Base-by-base conservation (phyloP, 2,888 invertebrate species). In the Camponotus fellah region DNA sequence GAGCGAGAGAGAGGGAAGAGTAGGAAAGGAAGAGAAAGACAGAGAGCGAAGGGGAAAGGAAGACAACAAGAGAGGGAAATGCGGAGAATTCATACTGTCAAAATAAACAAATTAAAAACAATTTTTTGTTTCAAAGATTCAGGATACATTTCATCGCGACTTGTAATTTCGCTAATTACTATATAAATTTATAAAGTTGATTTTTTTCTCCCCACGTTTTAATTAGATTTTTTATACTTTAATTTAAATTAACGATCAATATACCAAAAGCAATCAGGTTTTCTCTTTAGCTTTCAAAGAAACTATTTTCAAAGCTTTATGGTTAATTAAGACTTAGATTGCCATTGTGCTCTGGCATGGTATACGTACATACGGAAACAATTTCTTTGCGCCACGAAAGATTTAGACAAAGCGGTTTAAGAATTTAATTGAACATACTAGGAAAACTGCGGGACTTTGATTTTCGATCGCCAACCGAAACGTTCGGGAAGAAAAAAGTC, bases 401-500 rank as follows among this genome's bases (percentile, higher is more conserved):
- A 21, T 60, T 84, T 79, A 82, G 75, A 40, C 87, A 71, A 80
- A 75, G 34, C 71, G 77, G 83, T 81, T 83, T 69, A 84, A 84
- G 85, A 88, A 88, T 88, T 88, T 85, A 85, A 88, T 87, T 56
- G 84, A 79, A 82, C 72, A 60, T 79, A 66, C 46, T 43, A 69
- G 71, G 43, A 68, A 76, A 83, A 87, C 65, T 75, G 68, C 56
- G 74, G 43, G 46, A 80, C 65, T 84, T 84, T 76, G 90, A 87
- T 87, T 81, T 86, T 84, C 60, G 87, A 71, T 69, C 58, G 6
- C 49, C 53, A 53, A n/a, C 40, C 81, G 82, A 65, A 82, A 80
- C 60, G 46, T 26, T 49, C 64, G 74, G 74, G 17, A 80, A 80
- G 56, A 64, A 82, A 72, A 43, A 58, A 56, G 60, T 58, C 65